Percentiles rank a stretch among this genome's conserved stretches.
phyloP scores from a whole-genome alignment of 2,113 vertebrate genomes.

The Prolemur simus region DNA sequence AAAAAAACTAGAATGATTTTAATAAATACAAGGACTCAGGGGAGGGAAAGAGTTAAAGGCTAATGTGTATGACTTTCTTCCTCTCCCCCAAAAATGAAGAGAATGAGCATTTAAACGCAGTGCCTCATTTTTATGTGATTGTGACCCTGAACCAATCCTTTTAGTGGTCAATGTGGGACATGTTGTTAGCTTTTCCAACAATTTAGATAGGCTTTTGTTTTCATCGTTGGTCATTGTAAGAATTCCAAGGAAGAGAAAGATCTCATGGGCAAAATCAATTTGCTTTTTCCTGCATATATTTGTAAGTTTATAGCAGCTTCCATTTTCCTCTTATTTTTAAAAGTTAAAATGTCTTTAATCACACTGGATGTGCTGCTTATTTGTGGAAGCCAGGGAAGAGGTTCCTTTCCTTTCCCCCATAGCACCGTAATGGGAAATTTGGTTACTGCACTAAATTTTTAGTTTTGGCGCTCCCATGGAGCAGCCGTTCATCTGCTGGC shows the following conservation, averaged over 20 bases:
- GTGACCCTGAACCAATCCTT: not conserved
- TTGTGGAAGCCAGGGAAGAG: not conserved
- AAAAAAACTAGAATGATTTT: not conserved
- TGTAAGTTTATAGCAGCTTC: not conserved
- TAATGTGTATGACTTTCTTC: not conserved
- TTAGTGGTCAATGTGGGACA: not conserved
- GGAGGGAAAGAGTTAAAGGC: not conserved
- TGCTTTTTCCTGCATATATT: not conserved
- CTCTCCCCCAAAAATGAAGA: not conserved
- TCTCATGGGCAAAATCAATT: not conserved
- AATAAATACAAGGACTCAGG: not conserved
- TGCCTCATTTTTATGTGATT: not conserved
- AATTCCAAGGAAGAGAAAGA: conserved; percentile 4
- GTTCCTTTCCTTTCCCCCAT: not conserved
- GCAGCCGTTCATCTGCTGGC: conserved; percentile 82
- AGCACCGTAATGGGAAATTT: conserved; percentile 72
- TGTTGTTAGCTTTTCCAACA: not conserved
- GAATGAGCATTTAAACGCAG: not conserved
- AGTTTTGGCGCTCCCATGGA: conserved; percentile 72
- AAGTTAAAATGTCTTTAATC: not conserved
- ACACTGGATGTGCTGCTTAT: not conserved
- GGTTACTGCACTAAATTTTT: conserved; percentile 70
- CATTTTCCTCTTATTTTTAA: not conserved
- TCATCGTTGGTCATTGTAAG: not conserved
- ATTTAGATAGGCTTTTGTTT: conserved; percentile 5